Conservation (phyloP, 2,888 invertebrate species). For the Parnassius orleans region DNA sequence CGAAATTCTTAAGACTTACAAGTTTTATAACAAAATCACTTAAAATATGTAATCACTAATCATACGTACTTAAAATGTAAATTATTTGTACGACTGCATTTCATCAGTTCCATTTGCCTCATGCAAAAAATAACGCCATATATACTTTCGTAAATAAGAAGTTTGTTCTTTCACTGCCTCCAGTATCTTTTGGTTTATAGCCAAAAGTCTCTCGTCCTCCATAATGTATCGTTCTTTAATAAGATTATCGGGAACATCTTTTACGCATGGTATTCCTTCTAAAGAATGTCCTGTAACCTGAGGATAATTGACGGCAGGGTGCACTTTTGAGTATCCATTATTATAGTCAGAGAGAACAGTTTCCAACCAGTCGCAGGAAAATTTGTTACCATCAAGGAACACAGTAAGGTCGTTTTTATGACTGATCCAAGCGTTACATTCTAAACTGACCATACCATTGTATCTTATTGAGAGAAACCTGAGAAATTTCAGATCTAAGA, state of each 20-base stretch:
- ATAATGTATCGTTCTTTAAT: conserved; percentile 27
- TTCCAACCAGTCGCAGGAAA: conserved; percentile 63
- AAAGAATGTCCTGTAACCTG: conserved; percentile 43
- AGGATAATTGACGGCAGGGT: conserved; percentile 42
- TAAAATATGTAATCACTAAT: too few relatives aligned
- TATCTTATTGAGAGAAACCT: conserved; percentile 49
- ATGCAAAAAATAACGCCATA: conserved; percentile 38
- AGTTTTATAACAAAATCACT: too few relatives aligned
- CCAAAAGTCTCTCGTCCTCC: conserved; percentile 59
- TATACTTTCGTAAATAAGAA: conserved; percentile 43
- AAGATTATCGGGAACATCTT: conserved; percentile 30
- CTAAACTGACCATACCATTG: conserved; percentile 50
- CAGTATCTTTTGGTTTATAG: conserved; percentile 60
- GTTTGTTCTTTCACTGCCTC: conserved; percentile 65
- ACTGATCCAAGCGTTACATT: conserved; percentile 56
- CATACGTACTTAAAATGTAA: conserved; percentile 3
- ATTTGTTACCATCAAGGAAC: conserved; percentile 59
- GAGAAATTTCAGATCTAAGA: conserved; percentile 59
- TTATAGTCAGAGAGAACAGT: conserved; percentile 54
- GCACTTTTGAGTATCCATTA: conserved; percentile 62
- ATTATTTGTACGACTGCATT: conserved; percentile 2
- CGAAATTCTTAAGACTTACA: not conserved
- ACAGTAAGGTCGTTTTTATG: conserved; percentile 52
- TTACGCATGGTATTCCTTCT: conserved; percentile 61
- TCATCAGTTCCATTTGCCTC: conserved; percentile 33